Evolutionary conservation across 2,888 invertebrate genomes (phyloP), one percentile per base, ranked within the genome.

Genomic region (Drosophila subquinaria): DNA sequence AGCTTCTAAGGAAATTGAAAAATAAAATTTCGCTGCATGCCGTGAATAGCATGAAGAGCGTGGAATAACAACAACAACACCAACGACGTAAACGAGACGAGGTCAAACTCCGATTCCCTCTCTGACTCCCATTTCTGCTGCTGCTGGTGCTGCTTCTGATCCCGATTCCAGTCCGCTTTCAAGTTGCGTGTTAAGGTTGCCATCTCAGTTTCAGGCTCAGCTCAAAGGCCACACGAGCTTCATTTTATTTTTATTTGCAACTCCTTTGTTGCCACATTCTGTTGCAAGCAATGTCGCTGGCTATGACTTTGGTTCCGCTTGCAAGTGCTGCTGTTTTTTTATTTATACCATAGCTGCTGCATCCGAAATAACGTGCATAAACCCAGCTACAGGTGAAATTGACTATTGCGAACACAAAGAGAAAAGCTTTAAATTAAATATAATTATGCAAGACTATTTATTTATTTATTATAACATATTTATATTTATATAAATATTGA

Each of bases 1-100:
- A 87, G 73, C 78, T 70, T 79, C 82, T 75, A 70, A 72, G 87
- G 72, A 84, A 84, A 84, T 84, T 82, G 79, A 87, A 84, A 83
- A 82, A 82, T 65, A 73, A 42, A 80, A 73, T 76, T 69, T 73
- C 64, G 61, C 62, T 60, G 60, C 76, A 73, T 55, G 73, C 61
- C 61, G 56, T 36, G 70, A 50, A 56, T 56, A 75, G 71, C 43
- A 76, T 62, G 73, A 52, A 61, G 67, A 69, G 52, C 40, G 55
- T 47, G 42, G 35, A 23, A 63, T 15, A 47, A 36, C 33, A 40
- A 27, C 33, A 53, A 43, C 30, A 45, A 45, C 13, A n/a, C 36
- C 10, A 27, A 3, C 15, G 11, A 17, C 15, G 6, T 3, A 10
- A 33, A 17, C 35, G 6, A 20, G 33, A 20, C 20, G 20, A 35